Percentiles rank a stretch among this genome's conserved stretches.
phyloP scores from a whole-genome alignment of 1,140 invertebrate genomes.

The Cyphomyrmex costatus region DNA sequence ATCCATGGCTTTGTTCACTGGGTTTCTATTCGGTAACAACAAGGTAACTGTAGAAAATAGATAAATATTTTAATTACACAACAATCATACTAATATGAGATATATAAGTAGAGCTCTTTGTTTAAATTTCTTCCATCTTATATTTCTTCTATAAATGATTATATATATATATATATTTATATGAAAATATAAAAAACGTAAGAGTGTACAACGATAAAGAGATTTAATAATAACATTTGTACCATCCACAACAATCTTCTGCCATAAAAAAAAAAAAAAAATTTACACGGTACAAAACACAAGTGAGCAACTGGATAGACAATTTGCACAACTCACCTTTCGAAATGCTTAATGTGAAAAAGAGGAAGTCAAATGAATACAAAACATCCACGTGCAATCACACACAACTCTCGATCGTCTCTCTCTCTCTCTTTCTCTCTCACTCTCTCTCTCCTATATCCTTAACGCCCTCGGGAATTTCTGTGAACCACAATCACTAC shows the following conservation, averaged over 20 bases:
- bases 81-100: not conserved
- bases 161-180: not conserved
- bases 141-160: not conserved
- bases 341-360: not conserved
- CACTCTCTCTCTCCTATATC: not conserved
- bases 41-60: not conserved
- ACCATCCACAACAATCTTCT: not conserved
- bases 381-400: not conserved
- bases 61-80: not conserved
- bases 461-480: not conserved
- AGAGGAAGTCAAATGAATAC: conserved; percentile 8
- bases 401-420: not conserved
- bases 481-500: not conserved
- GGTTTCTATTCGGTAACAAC: not conserved
- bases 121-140: not conserved
- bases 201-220: not conserved
- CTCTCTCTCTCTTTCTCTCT: not conserved
- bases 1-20: conserved; percentile 78
- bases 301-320: not conserved
- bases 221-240: not conserved
- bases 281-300: not conserved
- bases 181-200: not conserved
- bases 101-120: not conserved
- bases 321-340: conserved; percentile 32
- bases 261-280: not conserved